These are phyloP conservation scores for Elaphurus davidianus DNA, from an alignment of 2,113 vertebrate genomes.

Conservation along the genomic window DNA sequence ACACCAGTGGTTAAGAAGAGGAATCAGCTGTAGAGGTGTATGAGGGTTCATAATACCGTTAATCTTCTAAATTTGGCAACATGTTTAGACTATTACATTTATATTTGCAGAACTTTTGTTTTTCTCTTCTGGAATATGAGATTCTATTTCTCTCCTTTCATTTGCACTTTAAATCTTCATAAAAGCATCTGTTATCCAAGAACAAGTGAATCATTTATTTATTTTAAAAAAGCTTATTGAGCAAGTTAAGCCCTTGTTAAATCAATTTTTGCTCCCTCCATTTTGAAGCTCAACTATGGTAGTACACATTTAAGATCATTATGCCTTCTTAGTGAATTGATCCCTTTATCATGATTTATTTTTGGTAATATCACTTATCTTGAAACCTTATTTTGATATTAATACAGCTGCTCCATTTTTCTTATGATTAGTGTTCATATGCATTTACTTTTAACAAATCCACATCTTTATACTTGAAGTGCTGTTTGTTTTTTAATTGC, in stretches of 20 bases:
- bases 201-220: neutral
- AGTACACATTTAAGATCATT: neutral
- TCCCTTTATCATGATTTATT: neutral
- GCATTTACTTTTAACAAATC: neutral
- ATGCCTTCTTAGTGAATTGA: neutral
- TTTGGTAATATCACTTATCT: neutral
- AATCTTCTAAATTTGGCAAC: neutral
- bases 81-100: neutral
- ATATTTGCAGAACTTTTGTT: neutral
- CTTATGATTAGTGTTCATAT: neutral
- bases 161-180: neutral
- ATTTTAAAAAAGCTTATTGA: neutral
- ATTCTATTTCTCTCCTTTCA: neutral
- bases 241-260: neutral
- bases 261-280: neutral
- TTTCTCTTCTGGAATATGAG: neutral
- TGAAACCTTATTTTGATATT: neutral
- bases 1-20: neutral
- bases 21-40: neutral
- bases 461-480: neutral
- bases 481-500: neutral
- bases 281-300: neutral
- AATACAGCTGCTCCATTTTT: neutral
- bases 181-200: neutral
- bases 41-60: neutral